Base-by-base conservation (phyloP, 2,797 vertebrate genomes). In the Siniperca scherzeri region DNA sequence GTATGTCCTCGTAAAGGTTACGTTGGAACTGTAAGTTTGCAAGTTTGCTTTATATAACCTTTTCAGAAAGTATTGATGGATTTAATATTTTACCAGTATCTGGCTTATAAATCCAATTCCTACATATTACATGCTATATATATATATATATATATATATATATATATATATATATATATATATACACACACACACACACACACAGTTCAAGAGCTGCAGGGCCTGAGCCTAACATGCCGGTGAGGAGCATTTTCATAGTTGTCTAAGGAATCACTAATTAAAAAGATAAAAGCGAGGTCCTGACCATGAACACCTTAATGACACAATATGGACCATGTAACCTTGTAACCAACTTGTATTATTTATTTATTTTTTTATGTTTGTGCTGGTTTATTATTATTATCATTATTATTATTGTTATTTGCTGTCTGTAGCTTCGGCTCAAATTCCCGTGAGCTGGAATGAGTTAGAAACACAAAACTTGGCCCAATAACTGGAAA, bases 201-300 rank as follows among this genome's bases (percentile, higher is more conserved):
- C 30, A 30, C 30, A 30, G 78, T 88, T 83, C 64, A 83, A 87
- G 62, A 78, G 82, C 75, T 71, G 57, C 36, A 72, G 65, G 81
- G 55, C 71, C n/a, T n/a, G n/a, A n/a, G n/a, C n/a, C 77, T 60
- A 72, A 75, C 27, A 44, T 75, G 52, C 55, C 44, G 70, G 40
- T 72, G 33, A 75, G 60, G 69, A 82, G 53, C 25, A 70, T 75
- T 79, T 70, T 74, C 7, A 4, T 53, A 77, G 55, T 78, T 57
- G 53, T 73, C 73, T 67, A 17, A 78, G 77, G 56, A 74, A 74
- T 53, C 22, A 27, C 62, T 77, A 75, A 84, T 87, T 86, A 75
- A 74, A 70, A 65, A 53, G 52, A 77, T 61, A 38, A 84, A 73
- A 38, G 11, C 3, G 1, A 17, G 56, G 59, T 38, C 56, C 36